phyloP scores from a whole-genome alignment of 2,113 vertebrate genomes.

The Sigmodon hispidus region DNA sequence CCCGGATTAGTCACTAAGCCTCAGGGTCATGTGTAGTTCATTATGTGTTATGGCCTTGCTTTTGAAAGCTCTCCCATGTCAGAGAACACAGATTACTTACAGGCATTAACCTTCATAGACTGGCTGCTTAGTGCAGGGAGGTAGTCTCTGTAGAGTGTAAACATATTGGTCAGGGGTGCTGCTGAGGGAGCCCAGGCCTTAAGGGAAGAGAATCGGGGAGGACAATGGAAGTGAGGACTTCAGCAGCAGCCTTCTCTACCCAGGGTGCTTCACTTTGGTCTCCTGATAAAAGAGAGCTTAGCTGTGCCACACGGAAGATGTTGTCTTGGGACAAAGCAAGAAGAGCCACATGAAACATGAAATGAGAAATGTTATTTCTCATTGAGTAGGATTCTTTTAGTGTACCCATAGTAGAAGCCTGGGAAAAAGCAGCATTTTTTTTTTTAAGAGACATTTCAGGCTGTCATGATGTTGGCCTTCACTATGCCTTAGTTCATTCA shows the following conservation, averaged over 20 bases:
- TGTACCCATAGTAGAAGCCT: background rate
- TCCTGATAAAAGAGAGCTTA: background rate
- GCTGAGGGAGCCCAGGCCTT: background rate
- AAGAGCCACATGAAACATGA: background rate
- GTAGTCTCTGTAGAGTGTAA: background rate
- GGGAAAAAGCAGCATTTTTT: background rate
- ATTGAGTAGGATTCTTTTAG: background rate
- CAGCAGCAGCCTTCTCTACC: background rate
- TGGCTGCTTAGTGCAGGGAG: background rate
- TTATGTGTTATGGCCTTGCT: background rate
- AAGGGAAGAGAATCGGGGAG: background rate
- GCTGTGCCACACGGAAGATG: background rate
- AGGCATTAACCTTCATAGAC: background rate
- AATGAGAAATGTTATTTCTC: background rate
- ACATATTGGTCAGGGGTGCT: background rate
- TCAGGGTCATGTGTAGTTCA: background rate
- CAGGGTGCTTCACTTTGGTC: too few relatives aligned
- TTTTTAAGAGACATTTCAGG: background rate
- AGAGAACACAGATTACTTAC: background rate
- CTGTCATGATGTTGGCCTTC: background rate
- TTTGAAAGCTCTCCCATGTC: background rate
- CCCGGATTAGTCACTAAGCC: constrained; percentile 28
- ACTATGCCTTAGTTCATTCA: constrained; percentile 34
- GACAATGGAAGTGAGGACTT: background rate
- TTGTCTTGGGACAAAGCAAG: background rate